A percentile compares a stretch with the other conserved stretches of the same genome.
phyloP scores from a whole-genome alignment of 1,140 invertebrate genomes.

The Rhopalosiphum maidis region DNA sequence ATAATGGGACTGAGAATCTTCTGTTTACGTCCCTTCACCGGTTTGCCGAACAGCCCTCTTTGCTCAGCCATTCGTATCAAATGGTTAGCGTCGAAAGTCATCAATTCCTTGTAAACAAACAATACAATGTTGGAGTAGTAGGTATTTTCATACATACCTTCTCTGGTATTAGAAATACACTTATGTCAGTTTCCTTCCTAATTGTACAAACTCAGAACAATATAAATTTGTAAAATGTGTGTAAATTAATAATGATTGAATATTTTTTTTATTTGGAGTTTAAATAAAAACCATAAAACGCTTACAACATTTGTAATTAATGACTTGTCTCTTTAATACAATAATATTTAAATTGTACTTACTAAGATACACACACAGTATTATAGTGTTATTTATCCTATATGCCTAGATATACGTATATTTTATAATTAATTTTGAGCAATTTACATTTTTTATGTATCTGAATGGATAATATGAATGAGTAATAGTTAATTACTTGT shows the following conservation, averaged over 20 bases:
- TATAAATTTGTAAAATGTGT: neutral
- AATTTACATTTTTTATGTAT: neutral
- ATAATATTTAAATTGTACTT: neutral
- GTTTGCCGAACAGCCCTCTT: slow-evolving; percentile 45
- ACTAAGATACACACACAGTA: no score
- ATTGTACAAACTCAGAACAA: neutral
- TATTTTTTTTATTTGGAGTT: neutral
- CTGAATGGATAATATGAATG: no score
- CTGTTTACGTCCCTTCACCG: slow-evolving; percentile 36
- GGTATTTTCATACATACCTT: neutral
- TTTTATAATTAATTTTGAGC: neutral
- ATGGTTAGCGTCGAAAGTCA: slow-evolving; percentile 48
- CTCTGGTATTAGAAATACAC: neutral
- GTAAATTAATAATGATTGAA: neutral
- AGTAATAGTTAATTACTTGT: neutral
- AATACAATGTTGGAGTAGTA: neutral
- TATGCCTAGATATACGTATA: neutral
- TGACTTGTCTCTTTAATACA: neutral
- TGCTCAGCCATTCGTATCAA: slow-evolving; percentile 49
- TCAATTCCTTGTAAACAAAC: slow-evolving; percentile 36
- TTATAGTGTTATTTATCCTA: neutral
- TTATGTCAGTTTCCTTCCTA: neutral
- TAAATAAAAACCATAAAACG: neutral
- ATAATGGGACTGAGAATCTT: slow-evolving; percentile 36
- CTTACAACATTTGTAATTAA: neutral